Conservation (phyloP, 2,797 vertebrate species). For the Notolepis coatsorum region DNA sequence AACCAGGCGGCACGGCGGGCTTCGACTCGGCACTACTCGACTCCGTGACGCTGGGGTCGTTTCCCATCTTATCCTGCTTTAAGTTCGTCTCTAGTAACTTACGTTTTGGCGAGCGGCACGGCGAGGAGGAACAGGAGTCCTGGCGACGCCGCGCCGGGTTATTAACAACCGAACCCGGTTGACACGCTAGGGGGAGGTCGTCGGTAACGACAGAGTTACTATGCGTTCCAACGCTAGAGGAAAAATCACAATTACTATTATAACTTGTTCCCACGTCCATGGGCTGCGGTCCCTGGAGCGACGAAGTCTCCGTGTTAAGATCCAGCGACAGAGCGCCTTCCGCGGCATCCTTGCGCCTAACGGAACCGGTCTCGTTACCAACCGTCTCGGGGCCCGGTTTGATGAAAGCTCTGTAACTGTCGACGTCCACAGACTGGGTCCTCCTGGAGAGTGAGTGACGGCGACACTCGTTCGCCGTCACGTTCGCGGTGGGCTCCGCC, state of each 20-base stretch:
- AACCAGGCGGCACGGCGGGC: constrained; percentile 28
- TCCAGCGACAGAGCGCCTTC: constrained; percentile 42
- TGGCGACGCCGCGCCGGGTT: no score
- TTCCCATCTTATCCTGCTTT: constrained; percentile 34
- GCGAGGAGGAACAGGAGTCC: no score
- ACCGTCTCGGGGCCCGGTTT: constrained; percentile 46
- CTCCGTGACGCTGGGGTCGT: neutral
- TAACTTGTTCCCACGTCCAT: constrained; percentile 30
- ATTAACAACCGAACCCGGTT: neutral
- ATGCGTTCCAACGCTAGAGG: constrained; percentile 32
- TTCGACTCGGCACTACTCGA: constrained; percentile 27
- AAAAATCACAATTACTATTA: constrained; percentile 37
- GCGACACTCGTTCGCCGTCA: constrained; percentile 43
- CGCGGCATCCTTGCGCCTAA: constrained; percentile 6
- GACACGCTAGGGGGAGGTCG: constrained; percentile 5
- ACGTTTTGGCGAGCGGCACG: constrained; percentile 39
- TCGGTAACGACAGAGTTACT: constrained; percentile 9
- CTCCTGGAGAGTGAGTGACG: constrained; percentile 28
- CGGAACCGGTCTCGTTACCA: constrained; percentile 26
- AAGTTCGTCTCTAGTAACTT: constrained; percentile 16
- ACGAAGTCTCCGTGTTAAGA: neutral
- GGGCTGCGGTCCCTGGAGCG: constrained; percentile 21
- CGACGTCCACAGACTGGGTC: constrained; percentile 28
- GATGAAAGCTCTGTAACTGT: constrained; percentile 47
- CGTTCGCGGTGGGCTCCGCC: constrained; percentile 65